Evolutionary conservation across 2,797 vertebrate species (phyloP).

Genomic region (Malacoraja senta): DNA sequence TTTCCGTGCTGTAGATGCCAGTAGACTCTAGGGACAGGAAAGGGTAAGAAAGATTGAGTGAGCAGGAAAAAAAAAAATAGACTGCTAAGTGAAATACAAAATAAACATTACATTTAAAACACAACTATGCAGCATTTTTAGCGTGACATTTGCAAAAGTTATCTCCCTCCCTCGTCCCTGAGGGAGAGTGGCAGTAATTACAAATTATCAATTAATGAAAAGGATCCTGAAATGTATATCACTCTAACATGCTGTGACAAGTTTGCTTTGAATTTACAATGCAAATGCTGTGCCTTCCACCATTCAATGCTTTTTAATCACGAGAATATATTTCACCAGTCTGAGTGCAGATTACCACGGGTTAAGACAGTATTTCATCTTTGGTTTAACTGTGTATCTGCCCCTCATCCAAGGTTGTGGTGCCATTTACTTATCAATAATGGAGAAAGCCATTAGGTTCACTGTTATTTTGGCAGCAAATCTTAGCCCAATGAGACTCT

Average conservation of each 20-base stretch:
- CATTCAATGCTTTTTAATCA: not conserved
- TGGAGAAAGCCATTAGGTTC: not conserved
- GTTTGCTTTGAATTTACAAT: not conserved
- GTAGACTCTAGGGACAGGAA: no score
- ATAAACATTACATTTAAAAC: not conserved
- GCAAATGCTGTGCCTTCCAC: not conserved
- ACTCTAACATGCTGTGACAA: not conserved
- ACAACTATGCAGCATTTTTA: not conserved
- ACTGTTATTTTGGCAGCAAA: not conserved
- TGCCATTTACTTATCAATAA: not conserved
- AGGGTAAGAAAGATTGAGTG: no score
- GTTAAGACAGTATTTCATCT: not conserved
- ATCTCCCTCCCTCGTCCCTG: not conserved
- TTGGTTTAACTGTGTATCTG: not conserved
- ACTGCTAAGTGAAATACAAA: no score
- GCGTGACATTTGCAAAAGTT: not conserved
- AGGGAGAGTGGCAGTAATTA: not conserved
- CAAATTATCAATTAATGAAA: not conserved
- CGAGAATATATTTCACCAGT: not conserved
- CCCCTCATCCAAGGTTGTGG: not conserved
- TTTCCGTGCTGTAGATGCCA: no score
- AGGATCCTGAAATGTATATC: not conserved
- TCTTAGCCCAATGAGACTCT: not conserved
- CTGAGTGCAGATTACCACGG: not conserved
- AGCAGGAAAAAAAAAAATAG: no score